Evolutionary conservation across 2,888 invertebrate genomes (phyloP).

Genomic region (Agonopterix arenella): DNA sequence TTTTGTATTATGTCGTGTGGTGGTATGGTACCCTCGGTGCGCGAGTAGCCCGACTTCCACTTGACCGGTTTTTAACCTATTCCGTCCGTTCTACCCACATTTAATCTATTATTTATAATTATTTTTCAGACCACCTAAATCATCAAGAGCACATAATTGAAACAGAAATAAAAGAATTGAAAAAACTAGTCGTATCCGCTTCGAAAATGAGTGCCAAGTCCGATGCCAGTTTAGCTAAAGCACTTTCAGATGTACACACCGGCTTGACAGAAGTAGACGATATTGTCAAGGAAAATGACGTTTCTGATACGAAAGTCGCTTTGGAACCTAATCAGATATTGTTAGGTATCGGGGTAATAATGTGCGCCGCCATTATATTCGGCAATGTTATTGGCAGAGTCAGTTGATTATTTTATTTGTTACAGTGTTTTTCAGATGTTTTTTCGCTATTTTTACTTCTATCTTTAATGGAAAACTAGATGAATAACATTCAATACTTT

Average conservation of each 20-base stretch:
- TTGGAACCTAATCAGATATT: conserved; percentile 52
- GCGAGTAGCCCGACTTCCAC: no score
- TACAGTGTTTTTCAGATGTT: no score
- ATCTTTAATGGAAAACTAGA: no score
- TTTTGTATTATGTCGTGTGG: no score
- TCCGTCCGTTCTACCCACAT: no score
- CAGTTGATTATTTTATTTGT: conserved; percentile 38
- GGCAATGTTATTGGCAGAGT: conserved; percentile 54
- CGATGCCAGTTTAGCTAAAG: conserved; percentile 57
- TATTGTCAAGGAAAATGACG: conserved; percentile 19
- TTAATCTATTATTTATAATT: no score
- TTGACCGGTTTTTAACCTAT: no score
- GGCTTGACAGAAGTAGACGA: conserved; percentile 47
- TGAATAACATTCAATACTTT: no score
- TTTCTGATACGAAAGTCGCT: conserved; percentile 26
- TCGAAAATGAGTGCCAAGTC: conserved; percentile 57
- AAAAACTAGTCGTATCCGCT: conserved; percentile 44
- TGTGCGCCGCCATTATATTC: conserved; percentile 52
- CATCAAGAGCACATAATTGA: conserved; percentile 52
- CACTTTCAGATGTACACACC: conserved; percentile 53
- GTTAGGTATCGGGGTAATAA: conserved; percentile 48
- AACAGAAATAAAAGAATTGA: conserved; percentile 50
- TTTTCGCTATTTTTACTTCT: no score
- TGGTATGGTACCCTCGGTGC: no score
- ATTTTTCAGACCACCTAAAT: conserved; percentile 54